Evolutionary conservation across 2,888 invertebrate species (phyloP).

Genomic region (Girardia tigrina): DNA sequence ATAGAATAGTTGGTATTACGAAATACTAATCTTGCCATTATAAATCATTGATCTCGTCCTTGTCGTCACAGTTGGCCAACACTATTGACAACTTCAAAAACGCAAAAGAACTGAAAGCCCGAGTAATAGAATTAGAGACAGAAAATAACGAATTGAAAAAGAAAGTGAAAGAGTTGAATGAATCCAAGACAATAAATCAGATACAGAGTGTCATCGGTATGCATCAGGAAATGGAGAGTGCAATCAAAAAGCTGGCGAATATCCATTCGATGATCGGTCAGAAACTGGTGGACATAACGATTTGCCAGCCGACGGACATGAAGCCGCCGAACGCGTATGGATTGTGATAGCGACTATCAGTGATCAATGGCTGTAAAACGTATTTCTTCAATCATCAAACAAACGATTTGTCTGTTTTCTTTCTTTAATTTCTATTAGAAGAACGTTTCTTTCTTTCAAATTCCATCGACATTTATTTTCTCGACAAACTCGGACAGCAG

Average conservation of each 20-base stretch:
- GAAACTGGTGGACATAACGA: background rate
- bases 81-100: background rate
- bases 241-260: background rate
- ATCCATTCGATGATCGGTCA: background rate
- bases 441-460: too few relatives aligned
- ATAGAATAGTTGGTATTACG: too few relatives aligned
- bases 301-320: background rate
- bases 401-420: too few relatives aligned
- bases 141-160: constrained; percentile 12
- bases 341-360: background rate
- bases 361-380: background rate
- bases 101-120: background rate
- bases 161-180: constrained; percentile 13
- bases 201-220: background rate
- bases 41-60: too few relatives aligned
- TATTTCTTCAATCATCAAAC: too few relatives aligned
- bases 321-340: constrained; percentile 11
- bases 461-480: too few relatives aligned
- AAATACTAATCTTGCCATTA: too few relatives aligned
- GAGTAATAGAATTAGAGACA: background rate
- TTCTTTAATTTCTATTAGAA: too few relatives aligned
- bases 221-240: background rate
- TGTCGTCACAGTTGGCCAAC: background rate
- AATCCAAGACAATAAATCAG: background rate
- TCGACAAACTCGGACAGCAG: too few relatives aligned